These are phyloP conservation scores for Apostichopus parvimensis DNA, from an alignment of 35 echinoderm and acorn worm species.

Conservation along the genomic window DNA sequence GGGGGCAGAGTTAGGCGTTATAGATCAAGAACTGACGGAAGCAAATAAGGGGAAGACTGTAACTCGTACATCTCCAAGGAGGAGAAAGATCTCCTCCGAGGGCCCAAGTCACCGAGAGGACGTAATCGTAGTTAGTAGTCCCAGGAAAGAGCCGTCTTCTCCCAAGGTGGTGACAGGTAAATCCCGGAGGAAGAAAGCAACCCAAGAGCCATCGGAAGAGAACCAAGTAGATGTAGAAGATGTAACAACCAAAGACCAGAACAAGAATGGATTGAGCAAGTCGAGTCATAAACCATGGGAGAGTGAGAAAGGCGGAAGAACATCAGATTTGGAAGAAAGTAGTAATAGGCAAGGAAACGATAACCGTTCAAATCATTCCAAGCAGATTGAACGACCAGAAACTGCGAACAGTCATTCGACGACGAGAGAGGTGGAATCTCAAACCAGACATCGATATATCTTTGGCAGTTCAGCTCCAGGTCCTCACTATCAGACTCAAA, in stretches of 20 bases:
- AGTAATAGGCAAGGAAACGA: background rate
- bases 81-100: slow-evolving; percentile 3
- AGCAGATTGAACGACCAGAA: background rate
- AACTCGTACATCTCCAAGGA: slow-evolving; percentile 18
- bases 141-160: background rate
- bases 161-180: background rate
- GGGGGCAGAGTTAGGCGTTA: slow-evolving; percentile 2
- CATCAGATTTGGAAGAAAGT: background rate
- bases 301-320: background rate
- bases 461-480: slow-evolving; percentile 20
- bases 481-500: background rate
- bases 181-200: slow-evolving; percentile 8
- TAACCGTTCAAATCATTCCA: background rate
- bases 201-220: background rate
- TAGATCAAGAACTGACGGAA: background rate
- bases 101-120: background rate
- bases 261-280: background rate
- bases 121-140: background rate
- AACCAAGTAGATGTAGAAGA: background rate
- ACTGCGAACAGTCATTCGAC: slow-evolving; percentile 4
- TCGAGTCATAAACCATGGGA: too few species aligned
- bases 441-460: background rate
- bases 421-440: background rate
- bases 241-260: background rate
- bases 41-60: background rate